Evolutionary conservation across 2,797 vertebrate species (phyloP), one percentile per base, ranked within the genome.

Genomic region (Acrossocheilus wenchowensis): DNA sequence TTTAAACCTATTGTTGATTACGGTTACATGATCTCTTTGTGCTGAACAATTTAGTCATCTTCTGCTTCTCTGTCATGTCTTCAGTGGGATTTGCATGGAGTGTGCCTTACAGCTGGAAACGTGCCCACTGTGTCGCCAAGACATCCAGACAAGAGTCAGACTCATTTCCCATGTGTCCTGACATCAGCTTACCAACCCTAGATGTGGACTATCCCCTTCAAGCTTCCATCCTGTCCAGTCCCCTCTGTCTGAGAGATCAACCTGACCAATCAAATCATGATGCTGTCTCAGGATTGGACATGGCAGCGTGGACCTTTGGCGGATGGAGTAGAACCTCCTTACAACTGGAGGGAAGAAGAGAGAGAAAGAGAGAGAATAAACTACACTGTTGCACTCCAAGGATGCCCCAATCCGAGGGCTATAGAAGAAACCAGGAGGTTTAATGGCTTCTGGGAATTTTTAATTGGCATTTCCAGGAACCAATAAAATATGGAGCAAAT

Each of bases 71-170:
- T 87, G 3, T 90, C 7, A 39, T 64, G 75, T 84, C 39, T 82
- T 10, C 92, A 99, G 98, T 89, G 98, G 98, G 93, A 96, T 99
- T 93, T 99, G 98, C 94, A 99, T 99, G 98, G 97, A 98, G 94
- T 99, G 98, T 98, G 98, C 98, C 96, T 98, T 99, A 97, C 98
- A 98, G 91, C 95, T 99, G 94, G 98, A 99, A 95, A 99, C 97
- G 89, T 99, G 98, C 95, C 98, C 98, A 23, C 95, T 99, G 95
- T 99, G 98, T 95, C 98, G 98, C 90, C 97, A 99, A 93, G 98
- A 99, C 94, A 99, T 99, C 95, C 97, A 98, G 91, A 98, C 96
- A 48, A 95, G 98, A 86, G 97, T 99, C 95, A 97, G 98, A 97
- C 97, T 98, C 93, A 98, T 99, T 92, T 97, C 98, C 86, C 98